Percentiles rank a stretch among this genome's conserved stretches.
phyloP scores from a whole-genome alignment of 2,797 vertebrate genomes.

The Chrosomus eos region DNA sequence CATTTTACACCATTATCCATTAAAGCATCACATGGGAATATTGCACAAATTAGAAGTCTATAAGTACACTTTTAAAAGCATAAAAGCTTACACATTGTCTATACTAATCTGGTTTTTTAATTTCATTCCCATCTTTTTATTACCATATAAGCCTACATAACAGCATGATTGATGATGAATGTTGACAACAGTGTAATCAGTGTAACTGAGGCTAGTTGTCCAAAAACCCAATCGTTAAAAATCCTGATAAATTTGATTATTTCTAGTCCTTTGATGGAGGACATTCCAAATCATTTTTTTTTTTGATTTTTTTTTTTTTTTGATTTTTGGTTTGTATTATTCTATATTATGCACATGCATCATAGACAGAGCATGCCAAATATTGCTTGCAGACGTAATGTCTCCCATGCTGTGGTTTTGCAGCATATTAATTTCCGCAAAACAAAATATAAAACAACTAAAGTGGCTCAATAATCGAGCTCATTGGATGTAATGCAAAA shows the following conservation, averaged over 20 bases:
- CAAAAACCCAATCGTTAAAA: constrained; percentile 36
- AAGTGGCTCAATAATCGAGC: constrained; percentile 53
- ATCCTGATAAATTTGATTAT: constrained; percentile 9
- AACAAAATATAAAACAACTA: constrained; percentile 44
- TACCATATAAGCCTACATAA: background rate
- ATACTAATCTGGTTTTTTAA: background rate
- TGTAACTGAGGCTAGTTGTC: background rate
- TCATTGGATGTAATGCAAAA: constrained; percentile 58
- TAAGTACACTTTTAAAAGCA: constrained; percentile 37
- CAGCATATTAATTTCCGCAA: constrained; percentile 46
- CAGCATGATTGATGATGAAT: background rate
- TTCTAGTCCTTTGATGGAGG: constrained; percentile 21
- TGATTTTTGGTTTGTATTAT: constrained; percentile 36
- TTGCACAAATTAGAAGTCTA: constrained; percentile 3
- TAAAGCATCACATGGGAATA: constrained; percentile 33
- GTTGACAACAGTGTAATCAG: background rate
- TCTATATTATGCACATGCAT: constrained; percentile 26
- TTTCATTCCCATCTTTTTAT: background rate
- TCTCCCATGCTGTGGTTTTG: constrained; percentile 31
- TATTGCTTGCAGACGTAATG: constrained; percentile 41
- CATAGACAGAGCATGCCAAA: constrained; percentile 9
- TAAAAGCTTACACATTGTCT: background rate
- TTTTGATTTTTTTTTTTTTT: background rate
- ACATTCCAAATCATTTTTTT: constrained; percentile 8
- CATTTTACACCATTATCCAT: constrained; percentile 32